Percentiles rank a stretch among this genome's conserved stretches.
These are phyloP conservation scores for Melikaiella ostensackeni DNA, from an alignment of 2,888 invertebrate species.

Conservation along the genomic window DNA sequence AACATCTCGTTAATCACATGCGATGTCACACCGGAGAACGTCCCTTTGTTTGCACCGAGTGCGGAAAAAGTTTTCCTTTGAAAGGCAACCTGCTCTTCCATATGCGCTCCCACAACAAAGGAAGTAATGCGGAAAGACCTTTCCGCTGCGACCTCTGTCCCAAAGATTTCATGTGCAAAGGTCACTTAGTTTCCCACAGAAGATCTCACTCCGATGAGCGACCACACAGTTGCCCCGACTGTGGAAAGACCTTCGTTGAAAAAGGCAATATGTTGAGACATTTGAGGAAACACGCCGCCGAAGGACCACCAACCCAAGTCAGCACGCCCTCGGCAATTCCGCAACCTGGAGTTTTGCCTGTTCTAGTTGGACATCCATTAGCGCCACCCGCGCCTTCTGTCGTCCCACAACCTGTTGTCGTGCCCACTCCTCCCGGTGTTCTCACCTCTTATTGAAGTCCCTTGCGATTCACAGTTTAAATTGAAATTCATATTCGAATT, in stretches of 20 bases:
- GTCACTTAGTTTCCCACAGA: constrained; percentile 90
- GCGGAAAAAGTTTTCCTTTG: constrained; percentile 91
- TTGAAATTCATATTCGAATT: background rate
- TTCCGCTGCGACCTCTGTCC: constrained; percentile 91
- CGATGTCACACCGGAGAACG: constrained; percentile 88
- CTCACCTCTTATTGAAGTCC: constrained; percentile 77
- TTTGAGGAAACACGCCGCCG: constrained; percentile 84
- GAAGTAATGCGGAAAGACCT: constrained; percentile 82
- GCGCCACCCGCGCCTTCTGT: constrained; percentile 71
- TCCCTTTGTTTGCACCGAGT: constrained; percentile 90
- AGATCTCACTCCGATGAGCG: constrained; percentile 86
- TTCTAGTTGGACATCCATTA: constrained; percentile 73
- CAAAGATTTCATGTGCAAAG: constrained; percentile 93
- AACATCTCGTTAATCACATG: constrained; percentile 87
- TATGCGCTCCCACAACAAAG: constrained; percentile 90
- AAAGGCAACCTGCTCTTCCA: constrained; percentile 92
- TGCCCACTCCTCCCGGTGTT: constrained; percentile 80
- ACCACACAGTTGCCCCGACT: constrained; percentile 82
- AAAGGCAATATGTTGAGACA: constrained; percentile 88
- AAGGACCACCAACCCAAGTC: constrained; percentile 76
- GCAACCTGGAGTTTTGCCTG: constrained; percentile 71
- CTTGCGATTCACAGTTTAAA: background rate
- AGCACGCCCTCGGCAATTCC: constrained; percentile 72
- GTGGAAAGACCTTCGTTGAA: constrained; percentile 89
- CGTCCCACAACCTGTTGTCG: constrained; percentile 79